phyloP scores from a whole-genome alignment of 2,797 vertebrate genomes.

The Eulemur coronatus region DNA sequence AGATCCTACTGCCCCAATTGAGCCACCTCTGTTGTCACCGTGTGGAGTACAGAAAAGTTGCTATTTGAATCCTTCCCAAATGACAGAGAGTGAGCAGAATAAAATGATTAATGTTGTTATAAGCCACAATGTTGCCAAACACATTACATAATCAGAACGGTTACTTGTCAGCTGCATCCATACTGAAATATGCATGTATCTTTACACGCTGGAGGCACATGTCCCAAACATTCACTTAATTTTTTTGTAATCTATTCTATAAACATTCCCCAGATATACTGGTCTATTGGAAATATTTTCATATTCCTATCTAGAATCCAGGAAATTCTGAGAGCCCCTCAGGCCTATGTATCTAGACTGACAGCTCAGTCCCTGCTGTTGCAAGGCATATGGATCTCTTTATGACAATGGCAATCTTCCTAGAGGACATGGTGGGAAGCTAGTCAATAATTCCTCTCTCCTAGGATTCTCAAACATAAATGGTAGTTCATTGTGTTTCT shows the following conservation, averaged over 20 bases:
- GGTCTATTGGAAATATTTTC: neutral
- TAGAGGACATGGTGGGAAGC: neutral
- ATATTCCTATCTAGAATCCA: neutral
- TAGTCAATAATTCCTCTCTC: neutral
- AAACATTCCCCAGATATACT: neutral
- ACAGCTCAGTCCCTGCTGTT: neutral
- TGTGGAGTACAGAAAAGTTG: neutral
- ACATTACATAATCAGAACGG: neutral
- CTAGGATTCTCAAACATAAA: neutral
- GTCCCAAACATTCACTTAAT: no score
- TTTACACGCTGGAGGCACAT: neutral
- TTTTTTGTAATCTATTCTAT: neutral
- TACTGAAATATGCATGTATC: neutral
- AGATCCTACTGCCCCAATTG: neutral
- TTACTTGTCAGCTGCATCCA: neutral
- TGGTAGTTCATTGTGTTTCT: neutral
- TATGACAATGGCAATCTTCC: neutral
- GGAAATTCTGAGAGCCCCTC: neutral
- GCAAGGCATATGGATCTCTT: neutral
- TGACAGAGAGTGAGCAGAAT: neutral
- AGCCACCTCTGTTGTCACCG: neutral
- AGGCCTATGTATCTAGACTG: neutral
- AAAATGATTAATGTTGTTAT: neutral
- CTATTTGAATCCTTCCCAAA: neutral
- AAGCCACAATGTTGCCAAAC: neutral